These are phyloP conservation scores for Danio albolineatus DNA, from an alignment of 2,797 vertebrate genomes.

Conservation along the genomic window DNA sequence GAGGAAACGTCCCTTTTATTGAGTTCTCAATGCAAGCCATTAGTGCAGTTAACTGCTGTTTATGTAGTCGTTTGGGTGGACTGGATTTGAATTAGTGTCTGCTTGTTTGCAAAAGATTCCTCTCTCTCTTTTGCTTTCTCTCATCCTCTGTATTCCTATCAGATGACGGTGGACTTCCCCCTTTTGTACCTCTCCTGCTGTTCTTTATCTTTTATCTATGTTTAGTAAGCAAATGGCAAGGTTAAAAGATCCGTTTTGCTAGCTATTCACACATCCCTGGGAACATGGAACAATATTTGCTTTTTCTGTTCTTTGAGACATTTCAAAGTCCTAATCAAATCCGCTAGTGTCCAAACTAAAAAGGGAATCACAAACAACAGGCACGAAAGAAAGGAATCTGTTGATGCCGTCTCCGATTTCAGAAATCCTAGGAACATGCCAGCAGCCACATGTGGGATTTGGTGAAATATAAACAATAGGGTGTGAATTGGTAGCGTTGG, in stretches of 20 bases:
- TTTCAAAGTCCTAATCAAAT: constrained; percentile 26
- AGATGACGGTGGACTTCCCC: constrained; percentile 59
- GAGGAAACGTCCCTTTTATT: not conserved
- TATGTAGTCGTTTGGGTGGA: not conserved
- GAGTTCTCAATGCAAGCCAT: not conserved
- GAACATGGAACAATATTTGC: constrained; percentile 33
- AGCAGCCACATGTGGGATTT: constrained; percentile 38
- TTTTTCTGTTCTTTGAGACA: constrained; percentile 31
- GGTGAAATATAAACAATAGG: constrained; percentile 50
- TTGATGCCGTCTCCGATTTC: constrained; percentile 34
- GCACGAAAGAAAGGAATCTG: constrained; percentile 17
- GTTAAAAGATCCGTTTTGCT: constrained; percentile 52
- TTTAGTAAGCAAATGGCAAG: constrained; percentile 63
- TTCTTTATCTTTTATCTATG: constrained; percentile 65
- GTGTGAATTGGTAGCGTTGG: constrained; percentile 42
- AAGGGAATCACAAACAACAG: constrained; percentile 8
- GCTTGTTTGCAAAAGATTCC: not conserved
- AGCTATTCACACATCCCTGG: constrained; percentile 35
- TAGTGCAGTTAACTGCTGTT: constrained; percentile 1
- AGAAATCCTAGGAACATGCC: constrained; percentile 36
- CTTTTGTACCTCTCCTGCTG: constrained; percentile 54
- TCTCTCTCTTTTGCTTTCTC: not conserved
- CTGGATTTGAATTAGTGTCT: not conserved
- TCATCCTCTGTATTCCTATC: constrained; percentile 36
- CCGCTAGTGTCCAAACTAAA: not conserved